Evolutionary conservation across 2,888 invertebrate genomes (phyloP), one percentile per base, ranked within the genome.

Genomic region (Lycaena phlaeas): DNA sequence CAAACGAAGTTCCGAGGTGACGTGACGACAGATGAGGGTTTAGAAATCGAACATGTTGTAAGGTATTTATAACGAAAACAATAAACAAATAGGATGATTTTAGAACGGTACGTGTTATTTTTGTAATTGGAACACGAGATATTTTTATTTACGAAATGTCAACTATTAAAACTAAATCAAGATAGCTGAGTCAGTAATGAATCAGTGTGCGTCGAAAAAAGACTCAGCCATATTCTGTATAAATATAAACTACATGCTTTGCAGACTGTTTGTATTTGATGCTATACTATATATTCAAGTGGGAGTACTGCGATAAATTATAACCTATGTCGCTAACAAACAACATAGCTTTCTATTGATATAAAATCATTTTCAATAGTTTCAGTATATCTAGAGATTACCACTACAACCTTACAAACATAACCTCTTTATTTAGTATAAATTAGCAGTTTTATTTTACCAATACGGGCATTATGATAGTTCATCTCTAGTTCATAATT

Each of bases 161-260:
- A 79, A 77, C 74, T 34, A 34, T 34, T 22, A 66, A 70, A 67
- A 68, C 64, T 64, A 63, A 68, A 70, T 68, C 61, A 45, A 62
- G 72, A 66, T 69, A 64, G 59, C 63, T 64, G 58, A 63, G 61
- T 62, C 61, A 64, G 14, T 18, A 18, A n/a, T 68, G 76, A 81
- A 73, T 79, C 78, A 78, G 61, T 71, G 72, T 77, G 76, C 58
- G 58, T 55, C 52, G 46, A n/a, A 56, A 55, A 56, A 56, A 65
- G 70, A 76, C 69, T 64, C 56, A 63, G 52, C 54, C 50, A 29
- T n/a, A n/a, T 39, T 46, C 46, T 30, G 47, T 66, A 65, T 62
- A 68, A 64, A 70, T 67, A 68, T 58, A 61, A 51, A 11, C 9
- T 4, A 12, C 22, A 4, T 18, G 1, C 10, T 6, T 7, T 7